Evolutionary conservation across 2,888 invertebrate genomes (phyloP).

Genomic region (Diarsia mendica): DNA sequence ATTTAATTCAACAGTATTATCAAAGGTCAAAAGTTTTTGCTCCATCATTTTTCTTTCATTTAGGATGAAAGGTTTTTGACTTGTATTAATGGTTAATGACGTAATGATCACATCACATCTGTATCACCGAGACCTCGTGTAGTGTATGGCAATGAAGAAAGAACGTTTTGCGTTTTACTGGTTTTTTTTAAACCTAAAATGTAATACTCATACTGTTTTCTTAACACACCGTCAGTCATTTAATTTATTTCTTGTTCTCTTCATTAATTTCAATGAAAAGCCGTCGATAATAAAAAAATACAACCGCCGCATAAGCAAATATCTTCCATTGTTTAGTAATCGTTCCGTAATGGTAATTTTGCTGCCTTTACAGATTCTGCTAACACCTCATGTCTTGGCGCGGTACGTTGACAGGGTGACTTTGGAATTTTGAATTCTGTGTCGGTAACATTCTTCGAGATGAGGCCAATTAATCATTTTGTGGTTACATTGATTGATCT

Average conservation of each 20-base stretch:
- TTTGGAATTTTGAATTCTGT: neutral
- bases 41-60: constrained; percentile 7
- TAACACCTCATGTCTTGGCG: neutral
- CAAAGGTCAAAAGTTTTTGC: too few relatives aligned
- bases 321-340: constrained; percentile 35
- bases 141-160: neutral
- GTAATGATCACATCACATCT: neutral
- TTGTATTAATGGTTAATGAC: neutral
- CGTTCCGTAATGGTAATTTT: constrained; percentile 16
- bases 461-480: too few relatives aligned
- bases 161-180: neutral
- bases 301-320: neutral
- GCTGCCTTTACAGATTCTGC: neutral
- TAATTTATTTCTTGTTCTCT: neutral
- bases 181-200: neutral
- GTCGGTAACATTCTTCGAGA: too few relatives aligned
- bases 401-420: neutral
- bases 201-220: neutral
- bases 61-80: neutral
- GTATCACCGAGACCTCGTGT: neutral
- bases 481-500: neutral
- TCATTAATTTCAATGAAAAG: neutral
- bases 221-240: neutral
- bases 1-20: neutral
- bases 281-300: neutral